Conservation (phyloP, 37 sponge, comb jelly and placozoan genomes). For the Corticium candelabrum region DNA sequence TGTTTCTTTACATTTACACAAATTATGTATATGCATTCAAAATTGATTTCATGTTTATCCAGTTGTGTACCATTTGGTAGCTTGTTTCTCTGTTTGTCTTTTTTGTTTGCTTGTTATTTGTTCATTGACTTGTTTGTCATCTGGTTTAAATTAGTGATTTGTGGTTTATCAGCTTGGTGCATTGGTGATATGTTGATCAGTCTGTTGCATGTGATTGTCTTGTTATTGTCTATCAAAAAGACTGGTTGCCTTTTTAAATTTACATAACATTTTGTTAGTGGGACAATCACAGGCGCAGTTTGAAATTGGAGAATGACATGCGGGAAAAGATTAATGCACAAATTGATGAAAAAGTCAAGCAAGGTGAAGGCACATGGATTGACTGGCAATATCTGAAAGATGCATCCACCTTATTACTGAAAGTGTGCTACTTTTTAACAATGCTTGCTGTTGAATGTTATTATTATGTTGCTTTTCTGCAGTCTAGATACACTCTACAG, state of each 20-base stretch:
- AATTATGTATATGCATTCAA: too few species aligned
- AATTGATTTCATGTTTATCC: too few species aligned
- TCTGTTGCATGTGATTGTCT: too few species aligned
- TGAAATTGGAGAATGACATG: conserved; percentile 59
- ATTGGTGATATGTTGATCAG: too few species aligned
- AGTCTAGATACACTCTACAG: conserved; percentile 84
- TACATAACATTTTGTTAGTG: conserved; percentile 37
- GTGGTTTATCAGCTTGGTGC: too few species aligned
- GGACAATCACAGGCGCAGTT: conserved; percentile 65
- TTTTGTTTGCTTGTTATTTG: background rate
- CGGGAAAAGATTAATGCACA: conserved; percentile 33
- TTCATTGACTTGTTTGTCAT: too few species aligned
- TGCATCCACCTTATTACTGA: conserved; percentile 57
- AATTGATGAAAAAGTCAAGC: conserved; percentile 54
- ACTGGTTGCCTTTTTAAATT: background rate
- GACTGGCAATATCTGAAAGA: conserved; percentile 87
- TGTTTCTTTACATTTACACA: too few species aligned
- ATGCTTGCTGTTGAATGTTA: background rate
- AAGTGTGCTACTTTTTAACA: conserved; percentile 16
- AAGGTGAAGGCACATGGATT: conserved; percentile 73
- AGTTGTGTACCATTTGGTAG: too few species aligned
- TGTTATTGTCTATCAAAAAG: too few species aligned
- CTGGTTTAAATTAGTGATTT: too few species aligned
- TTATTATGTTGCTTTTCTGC: background rate
- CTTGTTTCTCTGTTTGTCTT: background rate